Conservation (phyloP, 1,140 invertebrate species). For the Neodiprion virginianus region DNA sequence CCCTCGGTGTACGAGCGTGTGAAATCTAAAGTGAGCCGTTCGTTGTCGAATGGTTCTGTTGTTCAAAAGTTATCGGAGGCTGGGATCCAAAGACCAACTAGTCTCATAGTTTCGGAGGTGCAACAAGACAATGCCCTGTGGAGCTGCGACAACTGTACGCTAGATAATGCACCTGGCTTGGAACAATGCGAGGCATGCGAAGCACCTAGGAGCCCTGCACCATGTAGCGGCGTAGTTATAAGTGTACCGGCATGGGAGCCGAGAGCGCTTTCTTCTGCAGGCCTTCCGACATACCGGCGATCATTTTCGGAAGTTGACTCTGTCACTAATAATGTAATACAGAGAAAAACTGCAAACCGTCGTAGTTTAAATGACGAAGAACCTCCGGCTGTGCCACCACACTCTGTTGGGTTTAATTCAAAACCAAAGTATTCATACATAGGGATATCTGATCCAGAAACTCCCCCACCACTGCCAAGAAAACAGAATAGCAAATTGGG, state of each 20-base stretch:
- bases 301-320: constrained; percentile 69
- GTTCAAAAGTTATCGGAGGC: constrained; percentile 51
- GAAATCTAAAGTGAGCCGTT: constrained; percentile 65
- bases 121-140: constrained; percentile 57
- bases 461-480: constrained; percentile 57
- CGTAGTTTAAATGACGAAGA: constrained; percentile 70
- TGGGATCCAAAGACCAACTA: constrained; percentile 49
- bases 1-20: constrained; percentile 67
- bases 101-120: constrained; percentile 50
- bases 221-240: constrained; percentile 62
- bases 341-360: constrained; percentile 57
- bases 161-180: constrained; percentile 61
- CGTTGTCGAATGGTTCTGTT: constrained; percentile 63
- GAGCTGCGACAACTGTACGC: constrained; percentile 68
- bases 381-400: constrained; percentile 59
- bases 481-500: constrained; percentile 52
- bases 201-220: constrained; percentile 63
- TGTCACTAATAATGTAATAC: constrained; percentile 45
- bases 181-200: constrained; percentile 71
- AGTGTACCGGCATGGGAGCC: constrained; percentile 62
- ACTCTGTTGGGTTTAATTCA: constrained; percentile 55
- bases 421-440: constrained; percentile 67
- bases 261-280: constrained; percentile 58
- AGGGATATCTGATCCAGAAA: constrained; percentile 64
- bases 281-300: constrained; percentile 66